Base-by-base conservation (phyloP, 1,140 invertebrate species). In the Calephelis virginiensis region DNA sequence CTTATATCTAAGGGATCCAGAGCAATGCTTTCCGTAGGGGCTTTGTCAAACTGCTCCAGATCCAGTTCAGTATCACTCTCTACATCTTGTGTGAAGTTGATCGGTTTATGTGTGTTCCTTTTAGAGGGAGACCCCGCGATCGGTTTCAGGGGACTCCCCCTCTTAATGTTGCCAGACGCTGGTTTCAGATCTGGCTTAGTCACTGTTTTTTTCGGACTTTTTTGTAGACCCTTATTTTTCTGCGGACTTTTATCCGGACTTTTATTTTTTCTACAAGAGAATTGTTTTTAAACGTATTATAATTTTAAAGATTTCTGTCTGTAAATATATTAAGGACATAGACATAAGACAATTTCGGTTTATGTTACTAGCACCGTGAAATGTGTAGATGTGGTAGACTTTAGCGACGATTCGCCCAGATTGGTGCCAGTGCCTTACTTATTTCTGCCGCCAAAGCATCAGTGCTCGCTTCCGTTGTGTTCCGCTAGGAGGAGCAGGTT, bases 1-100 rank as follows among this genome's bases (percentile, higher is more conserved):
- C 68, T 40, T 8, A 75, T 68, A 8, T 77, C 61, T 8, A 61
- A 12, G 4, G 65, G 7, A 13, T 61, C 9, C 13, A 40, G 47
- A 59, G 53, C 47, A 49, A 67, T 64, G 6, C 40, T 59, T 8
- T 62, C 71, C 7, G 8, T n/a, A 10, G 49, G 13, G 12, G 43
- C 61, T 37, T 63, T 63, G 17, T 63, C 43, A 43, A 65, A 65
- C 13, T 6, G 13, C 6, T 45, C 13, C 17, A 65, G 43, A n/a
- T 65, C 56, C 9, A 65, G 38, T 45, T 65, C 63, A 12, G 38
- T n/a, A 6, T 59, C 63, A n/a, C 28, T 11, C 28, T 59, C 37
- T 5, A 17, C 4, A 8, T 38, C 28, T 37, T 59, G 10, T 11
- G 6, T 7, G 12, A 59, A 37, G 37, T 3, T 1, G 10, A 37